A percentile compares a stretch with the other conserved stretches of the same genome.
Evolutionary conservation across 2,113 vertebrate genomes (phyloP).

Genomic region (Apistogramma diplotaenia): DNA sequence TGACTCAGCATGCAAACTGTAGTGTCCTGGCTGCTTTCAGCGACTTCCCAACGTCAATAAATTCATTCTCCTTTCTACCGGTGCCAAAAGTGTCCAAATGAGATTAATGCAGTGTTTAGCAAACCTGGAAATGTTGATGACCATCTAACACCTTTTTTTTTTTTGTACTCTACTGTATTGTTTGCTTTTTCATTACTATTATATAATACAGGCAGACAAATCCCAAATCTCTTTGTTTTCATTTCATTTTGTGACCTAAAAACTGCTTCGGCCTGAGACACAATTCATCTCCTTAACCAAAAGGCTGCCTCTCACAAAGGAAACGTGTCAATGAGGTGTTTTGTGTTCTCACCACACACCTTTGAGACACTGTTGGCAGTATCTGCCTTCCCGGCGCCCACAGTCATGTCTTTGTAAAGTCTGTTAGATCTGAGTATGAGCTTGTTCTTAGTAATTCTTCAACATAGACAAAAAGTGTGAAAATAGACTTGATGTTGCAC

Average conservation of each 20-base stretch:
- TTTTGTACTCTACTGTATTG: not conserved
- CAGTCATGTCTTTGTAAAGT: conserved; percentile 7
- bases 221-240: not conserved
- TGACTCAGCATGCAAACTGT: not conserved
- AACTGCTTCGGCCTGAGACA: not conserved
- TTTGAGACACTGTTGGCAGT: conserved; percentile 26
- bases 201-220: not conserved
- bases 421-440: conserved; percentile 16
- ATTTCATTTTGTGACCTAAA: not conserved
- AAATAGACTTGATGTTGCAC: conserved; percentile 29
- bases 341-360: conserved; percentile 13
- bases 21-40: not conserved
- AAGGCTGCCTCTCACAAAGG: conserved; percentile 1
- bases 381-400: not conserved
- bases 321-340: conserved; percentile 24
- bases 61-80: not conserved
- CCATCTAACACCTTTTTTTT: not conserved
- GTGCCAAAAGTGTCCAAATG: not conserved
- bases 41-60: not conserved
- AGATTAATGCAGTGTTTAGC: not conserved
- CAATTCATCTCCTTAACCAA: not conserved
- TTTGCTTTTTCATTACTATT: not conserved
- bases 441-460: conserved; percentile 39
- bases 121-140: not conserved
- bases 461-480: conserved; percentile 31